Percentiles rank a stretch among this genome's conserved stretches.
Evolutionary conservation across 2,888 invertebrate genomes (phyloP).

Genomic region (Sarcophaga rosellei): DNA sequence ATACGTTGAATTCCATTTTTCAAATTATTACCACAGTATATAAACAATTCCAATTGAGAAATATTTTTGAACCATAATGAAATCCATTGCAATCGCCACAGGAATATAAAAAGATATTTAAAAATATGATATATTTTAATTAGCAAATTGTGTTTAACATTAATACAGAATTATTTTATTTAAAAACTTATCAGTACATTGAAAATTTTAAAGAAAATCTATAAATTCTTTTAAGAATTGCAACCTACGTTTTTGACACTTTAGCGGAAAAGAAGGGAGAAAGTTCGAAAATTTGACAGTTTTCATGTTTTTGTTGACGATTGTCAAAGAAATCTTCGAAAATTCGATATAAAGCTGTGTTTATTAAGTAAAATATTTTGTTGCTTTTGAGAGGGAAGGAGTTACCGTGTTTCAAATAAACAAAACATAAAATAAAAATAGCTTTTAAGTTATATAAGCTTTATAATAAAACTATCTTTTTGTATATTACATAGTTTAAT

Average conservation of each 20-base stretch:
- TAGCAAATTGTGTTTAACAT: conserved; percentile 3
- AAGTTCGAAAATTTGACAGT: conserved; percentile 54
- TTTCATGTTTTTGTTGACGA: conserved; percentile 11
- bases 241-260: conserved; percentile 79
- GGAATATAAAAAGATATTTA: conserved; percentile 23
- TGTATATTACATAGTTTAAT: no score
- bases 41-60: conserved; percentile 6
- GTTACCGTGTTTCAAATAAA: conserved; percentile 10
- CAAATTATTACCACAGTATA: background rate
- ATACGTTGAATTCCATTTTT: background rate
- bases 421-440: no score
- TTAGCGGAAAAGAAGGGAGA: conserved; percentile 78
- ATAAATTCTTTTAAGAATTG: conserved; percentile 27
- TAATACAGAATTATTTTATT: conserved; percentile 38
- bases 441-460: no score
- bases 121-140: conserved; percentile 42
- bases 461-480: no score
- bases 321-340: conserved; percentile 42
- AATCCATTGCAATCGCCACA: conserved; percentile 57
- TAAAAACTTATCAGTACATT: background rate
- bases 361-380: conserved; percentile 7
- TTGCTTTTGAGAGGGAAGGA: background rate
- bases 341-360: conserved; percentile 28
- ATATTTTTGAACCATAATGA: conserved; percentile 3
- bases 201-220: conserved; percentile 66